These are phyloP conservation scores for Eubucco bourcierii DNA, from an alignment of 2,113 vertebrate genomes.

Conservation along the genomic window DNA sequence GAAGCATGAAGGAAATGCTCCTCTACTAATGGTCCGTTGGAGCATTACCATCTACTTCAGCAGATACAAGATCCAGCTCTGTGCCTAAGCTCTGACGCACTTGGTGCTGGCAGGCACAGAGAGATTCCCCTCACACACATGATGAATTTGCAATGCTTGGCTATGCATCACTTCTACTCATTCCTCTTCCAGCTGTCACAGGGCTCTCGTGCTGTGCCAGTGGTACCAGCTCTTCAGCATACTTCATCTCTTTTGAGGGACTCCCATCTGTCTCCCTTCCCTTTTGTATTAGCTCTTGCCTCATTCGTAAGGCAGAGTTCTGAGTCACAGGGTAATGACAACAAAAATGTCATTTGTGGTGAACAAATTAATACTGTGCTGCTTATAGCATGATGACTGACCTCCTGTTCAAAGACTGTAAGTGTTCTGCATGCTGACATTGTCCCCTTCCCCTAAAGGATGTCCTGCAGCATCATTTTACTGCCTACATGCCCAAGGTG, in stretches of 20 bases:
- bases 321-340: background rate
- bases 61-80: background rate
- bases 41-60: background rate
- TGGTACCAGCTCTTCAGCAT: background rate
- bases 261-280: background rate
- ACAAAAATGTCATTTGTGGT: slow-evolving; percentile 5
- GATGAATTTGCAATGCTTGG: background rate
- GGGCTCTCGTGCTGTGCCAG: background rate
- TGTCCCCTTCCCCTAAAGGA: background rate
- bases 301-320: background rate
- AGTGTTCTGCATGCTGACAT: background rate
- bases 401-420: background rate
- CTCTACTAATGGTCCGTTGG: accelerated
- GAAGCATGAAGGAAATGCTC: background rate
- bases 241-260: background rate
- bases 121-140: background rate
- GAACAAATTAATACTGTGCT: background rate
- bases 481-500: accelerated
- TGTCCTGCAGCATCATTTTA: background rate
- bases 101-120: background rate
- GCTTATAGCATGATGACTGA: background rate
- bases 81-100: background rate
- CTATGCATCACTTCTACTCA: background rate
- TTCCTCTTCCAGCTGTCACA: slow-evolving; percentile 36
- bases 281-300: background rate